Conservation (phyloP, 1,140 invertebrate species). For the Anoplolepis gracilipes region DNA sequence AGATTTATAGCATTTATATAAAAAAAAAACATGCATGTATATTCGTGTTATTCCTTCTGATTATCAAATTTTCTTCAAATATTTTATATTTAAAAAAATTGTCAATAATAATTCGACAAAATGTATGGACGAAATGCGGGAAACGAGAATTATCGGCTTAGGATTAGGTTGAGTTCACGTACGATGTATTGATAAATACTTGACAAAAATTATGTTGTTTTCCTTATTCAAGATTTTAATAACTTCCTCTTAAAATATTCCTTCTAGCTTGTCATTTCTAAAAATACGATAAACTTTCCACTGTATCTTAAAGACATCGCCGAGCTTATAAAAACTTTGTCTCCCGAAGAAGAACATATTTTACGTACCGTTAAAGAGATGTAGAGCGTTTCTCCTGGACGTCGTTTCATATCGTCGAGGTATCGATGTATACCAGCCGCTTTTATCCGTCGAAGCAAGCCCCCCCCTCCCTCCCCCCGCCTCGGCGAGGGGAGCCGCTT, state of each 20-base stretch:
- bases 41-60: background rate
- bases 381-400: background rate
- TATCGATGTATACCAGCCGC: conserved; percentile 44
- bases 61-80: background rate
- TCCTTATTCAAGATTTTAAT: background rate
- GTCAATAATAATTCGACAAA: background rate
- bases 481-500: conserved; percentile 47
- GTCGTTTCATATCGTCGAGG: conserved; percentile 15
- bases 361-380: conserved; percentile 22
- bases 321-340: background rate
- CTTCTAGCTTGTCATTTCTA: background rate
- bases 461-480: no score
- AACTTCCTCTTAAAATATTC: background rate
- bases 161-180: no score
- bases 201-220: background rate
- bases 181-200: background rate
- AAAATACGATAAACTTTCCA: background rate
- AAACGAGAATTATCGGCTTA: no score
- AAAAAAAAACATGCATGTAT: background rate
- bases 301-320: no score
- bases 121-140: no score
- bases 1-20: background rate
- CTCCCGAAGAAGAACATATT: background rate
- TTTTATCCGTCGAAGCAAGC: conserved; percentile 36
- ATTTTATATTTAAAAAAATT: background rate